These are phyloP conservation scores for Tenebrio molitor DNA, from an alignment of 1,140 invertebrate species.

Conservation along the genomic window DNA sequence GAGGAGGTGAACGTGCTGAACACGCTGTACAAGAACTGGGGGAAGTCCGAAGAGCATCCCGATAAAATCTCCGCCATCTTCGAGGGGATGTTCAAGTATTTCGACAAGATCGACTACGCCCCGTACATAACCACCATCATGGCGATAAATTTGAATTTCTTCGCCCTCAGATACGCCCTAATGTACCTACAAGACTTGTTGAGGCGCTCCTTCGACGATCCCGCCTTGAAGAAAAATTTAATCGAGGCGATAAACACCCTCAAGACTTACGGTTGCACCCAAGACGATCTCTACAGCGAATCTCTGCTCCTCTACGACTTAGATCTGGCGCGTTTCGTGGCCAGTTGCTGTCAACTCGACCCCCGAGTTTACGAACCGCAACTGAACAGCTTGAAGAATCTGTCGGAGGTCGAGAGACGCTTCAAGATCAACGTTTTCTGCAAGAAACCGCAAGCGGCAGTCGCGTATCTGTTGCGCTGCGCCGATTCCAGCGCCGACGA, in stretches of 20 bases:
- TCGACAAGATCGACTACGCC: constrained; percentile 48
- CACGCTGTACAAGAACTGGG: constrained; percentile 47
- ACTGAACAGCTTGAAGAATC: constrained; percentile 41
- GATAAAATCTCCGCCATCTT: constrained; percentile 40
- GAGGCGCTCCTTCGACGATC: not conserved
- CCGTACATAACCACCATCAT: constrained; percentile 52
- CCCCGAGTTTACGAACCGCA: constrained; percentile 54
- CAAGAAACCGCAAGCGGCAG: constrained; percentile 47
- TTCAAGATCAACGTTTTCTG: constrained; percentile 49
- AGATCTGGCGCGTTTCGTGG: constrained; percentile 52
- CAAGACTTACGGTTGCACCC: constrained; percentile 16
- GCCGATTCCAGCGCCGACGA: constrained; percentile 1
- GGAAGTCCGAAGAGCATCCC: not conserved
- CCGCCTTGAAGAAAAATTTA: not conserved
- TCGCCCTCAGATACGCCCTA: constrained; percentile 51
- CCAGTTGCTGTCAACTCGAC: constrained; percentile 50
- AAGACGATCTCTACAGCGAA: constrained; percentile 31
- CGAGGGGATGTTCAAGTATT: constrained; percentile 45
- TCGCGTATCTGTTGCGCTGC: constrained; percentile 51
- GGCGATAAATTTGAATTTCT: constrained; percentile 53
- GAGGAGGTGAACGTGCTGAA: constrained; percentile 28
- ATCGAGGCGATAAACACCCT: constrained; percentile 5
- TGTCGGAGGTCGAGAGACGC: constrained; percentile 46
- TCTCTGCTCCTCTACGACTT: constrained; percentile 52
- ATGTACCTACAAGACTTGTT: constrained; percentile 48